Percentiles rank a stretch among this genome's conserved stretches.
Evolutionary conservation across 2,888 invertebrate genomes (phyloP).

Genomic region (Agriopis aurantiaria): DNA sequence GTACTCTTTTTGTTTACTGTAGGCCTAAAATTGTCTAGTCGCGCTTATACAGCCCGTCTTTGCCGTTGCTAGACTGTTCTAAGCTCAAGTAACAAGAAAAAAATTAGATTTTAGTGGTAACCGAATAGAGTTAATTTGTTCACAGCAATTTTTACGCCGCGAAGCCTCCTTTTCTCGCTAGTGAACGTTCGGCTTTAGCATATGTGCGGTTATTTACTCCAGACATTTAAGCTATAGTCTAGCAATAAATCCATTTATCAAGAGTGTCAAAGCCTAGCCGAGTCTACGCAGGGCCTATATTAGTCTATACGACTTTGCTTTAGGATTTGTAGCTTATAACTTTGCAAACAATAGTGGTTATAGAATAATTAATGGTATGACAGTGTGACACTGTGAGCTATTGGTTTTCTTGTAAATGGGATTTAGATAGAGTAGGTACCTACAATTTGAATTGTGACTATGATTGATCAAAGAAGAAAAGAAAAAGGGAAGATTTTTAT

Average conservation of each 20-base stretch:
- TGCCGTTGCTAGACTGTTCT: too few relatives aligned
- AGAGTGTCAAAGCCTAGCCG: slow-evolving; percentile 28
- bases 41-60: too few relatives aligned
- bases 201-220: not conserved
- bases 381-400: slow-evolving; percentile 7
- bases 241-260: slow-evolving; percentile 37
- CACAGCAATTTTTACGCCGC: too few relatives aligned
- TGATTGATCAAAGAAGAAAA: not conserved
- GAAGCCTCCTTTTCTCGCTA: too few relatives aligned
- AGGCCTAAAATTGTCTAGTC: too few relatives aligned
- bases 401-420: not conserved
- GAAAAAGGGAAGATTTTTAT: too few relatives aligned
- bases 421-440: not conserved
- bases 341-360: slow-evolving; percentile 10
- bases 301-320: slow-evolving; percentile 6
- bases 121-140: too few relatives aligned
- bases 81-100: too few relatives aligned
- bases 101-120: too few relatives aligned
- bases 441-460: not conserved
- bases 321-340: slow-evolving; percentile 13
- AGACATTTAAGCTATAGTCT: not conserved
- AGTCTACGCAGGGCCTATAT: slow-evolving; percentile 4
- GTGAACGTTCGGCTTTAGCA: not conserved
- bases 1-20: too few relatives aligned
- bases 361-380: slow-evolving; percentile 8